Evolutionary conservation across 2,113 vertebrate species (phyloP).

Genomic region (Emberiza fucata): DNA sequence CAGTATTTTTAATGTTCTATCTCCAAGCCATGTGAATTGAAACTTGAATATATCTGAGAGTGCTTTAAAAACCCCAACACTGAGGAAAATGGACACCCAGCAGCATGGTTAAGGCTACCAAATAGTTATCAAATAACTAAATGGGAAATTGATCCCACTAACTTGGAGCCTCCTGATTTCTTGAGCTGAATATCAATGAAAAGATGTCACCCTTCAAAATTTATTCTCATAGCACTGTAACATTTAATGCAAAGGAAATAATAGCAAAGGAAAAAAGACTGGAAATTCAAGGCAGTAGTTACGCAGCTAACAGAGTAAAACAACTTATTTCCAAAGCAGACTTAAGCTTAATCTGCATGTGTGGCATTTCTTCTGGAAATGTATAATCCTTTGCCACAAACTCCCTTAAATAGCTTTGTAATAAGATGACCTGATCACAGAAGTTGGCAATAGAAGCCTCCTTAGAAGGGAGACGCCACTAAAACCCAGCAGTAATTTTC

Average conservation of each 20-base stretch:
- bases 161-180: background rate
- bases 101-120: background rate
- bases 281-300: background rate
- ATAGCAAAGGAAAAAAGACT: rapidly evolving
- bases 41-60: background rate
- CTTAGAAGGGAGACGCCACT: background rate
- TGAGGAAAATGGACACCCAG: background rate
- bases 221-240: too few relatives aligned
- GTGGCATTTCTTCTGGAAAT: background rate
- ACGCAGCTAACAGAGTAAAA: background rate
- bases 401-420: background rate
- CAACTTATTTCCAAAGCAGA: background rate
- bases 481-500: background rate
- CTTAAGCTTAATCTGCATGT: background rate
- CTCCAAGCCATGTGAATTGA: background rate
- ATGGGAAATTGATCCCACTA: background rate
- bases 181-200: background rate
- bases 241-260: too few relatives aligned
- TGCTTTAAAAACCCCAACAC: background rate
- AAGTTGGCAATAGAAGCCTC: background rate
- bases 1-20: background rate
- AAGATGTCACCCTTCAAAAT: background rate
- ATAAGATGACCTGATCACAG: background rate
- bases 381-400: background rate
- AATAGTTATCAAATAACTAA: background rate